Base-by-base conservation (phyloP, 2,888 invertebrate genomes). In the Antitype chi region DNA sequence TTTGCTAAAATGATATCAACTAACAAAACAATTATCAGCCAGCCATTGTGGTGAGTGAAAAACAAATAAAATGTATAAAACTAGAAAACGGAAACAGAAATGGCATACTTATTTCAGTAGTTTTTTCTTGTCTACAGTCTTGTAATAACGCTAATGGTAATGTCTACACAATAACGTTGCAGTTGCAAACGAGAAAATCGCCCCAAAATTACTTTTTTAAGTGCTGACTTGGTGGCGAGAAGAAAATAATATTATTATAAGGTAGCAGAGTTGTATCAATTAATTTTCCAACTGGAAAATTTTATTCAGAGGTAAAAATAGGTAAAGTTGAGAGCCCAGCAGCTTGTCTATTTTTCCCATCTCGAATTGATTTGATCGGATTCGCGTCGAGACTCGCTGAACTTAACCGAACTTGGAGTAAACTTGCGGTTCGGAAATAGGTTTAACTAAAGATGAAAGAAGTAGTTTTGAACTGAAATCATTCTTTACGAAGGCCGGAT, bases 331-430 rank as follows among this genome's bases (percentile, higher is more conserved):
- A 88, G 88, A 91, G 89, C 90, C 90, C 87, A 87, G 89, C 89
- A 90, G 91, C 90, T 91, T 92, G 92, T 91, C 94, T 92, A 94
- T 95, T 94, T 93, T 93, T 91, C 91, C 90, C 88, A 93, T 94
- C 92, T 92, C 86, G 92, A 95, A 95, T 95, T 94, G 95, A 95
- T 94, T 94, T 93, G 93, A 94, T 94, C 94, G 91, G 92, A 93
- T 94, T 92, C 93, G 85, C 90, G 90, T 90, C 88, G 89, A 93
- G 92, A 93, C 93, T 91, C 86, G 84, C 85, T 87, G 85, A 94
- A 94, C 91, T 94, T 92, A 75, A 88, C 87, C 86, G 91, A 94
- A 95, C 91, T 95, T 94, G 80, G 87, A 90, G 89, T 91, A 91
- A 94, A 94, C 91, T 93, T 92, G 92, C 83, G 93, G 93, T 90